Base-by-base conservation (phyloP, 2,888 invertebrate species). In the Merodon equestris region DNA sequence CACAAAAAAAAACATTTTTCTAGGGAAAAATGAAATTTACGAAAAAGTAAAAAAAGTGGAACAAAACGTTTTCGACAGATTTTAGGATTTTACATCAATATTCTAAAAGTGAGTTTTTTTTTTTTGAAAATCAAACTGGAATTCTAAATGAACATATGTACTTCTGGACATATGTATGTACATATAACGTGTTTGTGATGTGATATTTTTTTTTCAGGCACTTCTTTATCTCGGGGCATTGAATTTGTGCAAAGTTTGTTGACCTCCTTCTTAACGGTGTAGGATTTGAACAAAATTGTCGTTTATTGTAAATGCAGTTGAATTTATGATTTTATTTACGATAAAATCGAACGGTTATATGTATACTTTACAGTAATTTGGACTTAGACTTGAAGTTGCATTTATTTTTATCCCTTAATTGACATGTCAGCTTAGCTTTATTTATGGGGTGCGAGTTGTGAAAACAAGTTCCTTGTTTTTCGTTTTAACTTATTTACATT, bases 191-290 rank as follows among this genome's bases (percentile, higher is more conserved):
- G 27, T 40, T 40, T 56, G 17, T 40, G 48, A 45, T 42, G 57
- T 54, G 64, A 19, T 42, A 42, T 40, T 13, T 51, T 27, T 56
- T 36, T 13, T 56, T 34, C 57, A 34, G 9, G n/a, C n/a, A n/a
- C 45, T 51, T 40, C 66, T 60, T 57, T 47, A 45, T 51, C 40
- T 53, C 45, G 50, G 66, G 63, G 77, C 72, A 68, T 58, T 72
- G 72, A 38, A 73, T 68, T 68, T 72, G 47, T 34, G 12, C 42
- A 63, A 47, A 63, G 77, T 72, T 67, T 57, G 56, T 48, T 73
- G 67, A 72, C 61, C 77, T 63, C 45, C 57, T 13, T 17, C 17
- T 17, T 19, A 19, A 40, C 18, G 45, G 13, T 51, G 36, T n/a
- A 34, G 66, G 71, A 64, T 56, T 61, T 70, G 27, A 27, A 27